Percentiles rank a stretch among this genome's conserved stretches.
Evolutionary conservation across 2,888 invertebrate genomes (phyloP).

Genomic region (Flabesymbios commensalis): DNA sequence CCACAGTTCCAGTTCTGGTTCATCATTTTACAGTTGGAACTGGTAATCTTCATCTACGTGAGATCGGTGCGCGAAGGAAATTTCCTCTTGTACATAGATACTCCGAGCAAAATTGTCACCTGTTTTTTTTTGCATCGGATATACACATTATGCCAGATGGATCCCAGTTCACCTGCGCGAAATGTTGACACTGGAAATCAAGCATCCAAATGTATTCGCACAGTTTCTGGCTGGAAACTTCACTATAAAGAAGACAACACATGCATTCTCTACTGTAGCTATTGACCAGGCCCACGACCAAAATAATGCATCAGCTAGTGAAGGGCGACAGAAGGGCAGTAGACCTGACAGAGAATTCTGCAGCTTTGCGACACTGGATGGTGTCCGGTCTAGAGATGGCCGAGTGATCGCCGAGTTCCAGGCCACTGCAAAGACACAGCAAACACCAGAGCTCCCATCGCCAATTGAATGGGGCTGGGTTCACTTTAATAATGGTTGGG

Average conservation of each 20-base stretch:
- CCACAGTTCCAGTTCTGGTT: no score
- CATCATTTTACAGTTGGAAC: no score
- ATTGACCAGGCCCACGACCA: constrained; percentile 35
- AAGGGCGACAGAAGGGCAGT: constrained; percentile 28
- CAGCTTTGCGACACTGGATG: constrained; percentile 23
- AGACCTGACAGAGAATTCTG: constrained; percentile 27
- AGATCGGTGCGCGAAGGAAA: no score
- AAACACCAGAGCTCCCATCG: constrained; percentile 10
- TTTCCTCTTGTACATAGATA: no score
- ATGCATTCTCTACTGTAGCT: constrained; percentile 20
- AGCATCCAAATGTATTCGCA: not conserved
- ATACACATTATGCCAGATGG: constrained; percentile 1
- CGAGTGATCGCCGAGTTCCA: constrained; percentile 21
- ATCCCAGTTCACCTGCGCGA: not conserved
- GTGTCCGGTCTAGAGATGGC: constrained; percentile 27
- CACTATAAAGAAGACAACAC: constrained; percentile 8
- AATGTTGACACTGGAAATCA: not conserved
- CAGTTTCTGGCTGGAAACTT: not conserved
- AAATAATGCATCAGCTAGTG: constrained; percentile 23
- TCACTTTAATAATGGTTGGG: constrained; percentile 6
- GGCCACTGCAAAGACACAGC: not conserved
- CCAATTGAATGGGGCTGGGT: constrained; percentile 20
- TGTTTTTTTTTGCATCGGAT: no score
- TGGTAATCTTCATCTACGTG: no score
- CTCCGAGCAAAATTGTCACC: no score